Conservation (phyloP, 1,140 invertebrate species). For the Eriocheir sinensis region DNA sequence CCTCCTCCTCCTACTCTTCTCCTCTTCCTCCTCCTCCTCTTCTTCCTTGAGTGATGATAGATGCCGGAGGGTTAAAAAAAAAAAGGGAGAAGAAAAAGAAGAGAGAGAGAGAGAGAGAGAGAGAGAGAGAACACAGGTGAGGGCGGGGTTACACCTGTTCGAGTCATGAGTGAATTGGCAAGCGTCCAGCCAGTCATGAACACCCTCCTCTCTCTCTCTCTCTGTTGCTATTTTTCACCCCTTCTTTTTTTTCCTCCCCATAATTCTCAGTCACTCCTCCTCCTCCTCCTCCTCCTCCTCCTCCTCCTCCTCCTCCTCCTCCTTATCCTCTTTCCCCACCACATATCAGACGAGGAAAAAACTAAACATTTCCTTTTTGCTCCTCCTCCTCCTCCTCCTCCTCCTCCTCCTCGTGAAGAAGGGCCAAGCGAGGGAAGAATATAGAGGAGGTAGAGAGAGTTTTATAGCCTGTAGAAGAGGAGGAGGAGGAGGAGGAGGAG, state of each 20-base stretch:
- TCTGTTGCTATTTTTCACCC: background rate
- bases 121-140: background rate
- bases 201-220: slow-evolving; percentile 25
- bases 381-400: background rate
- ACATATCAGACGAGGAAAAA: background rate
- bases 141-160: background rate
- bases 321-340: background rate
- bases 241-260: background rate
- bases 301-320: background rate
- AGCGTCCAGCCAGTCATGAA: no score
- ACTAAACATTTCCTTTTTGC: background rate
- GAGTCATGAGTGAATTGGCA: background rate
- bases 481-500: background rate
- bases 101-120: background rate
- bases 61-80: background rate
- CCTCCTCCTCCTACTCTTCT: no score
- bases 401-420: background rate
- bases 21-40: no score
- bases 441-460: background rate
- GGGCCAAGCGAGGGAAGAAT: background rate
- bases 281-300: slow-evolving; percentile 11
- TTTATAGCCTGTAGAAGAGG: background rate
- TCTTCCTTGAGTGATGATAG: no score
- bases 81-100: background rate
- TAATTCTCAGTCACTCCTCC: background rate